These are phyloP conservation scores for Euzetes globulus DNA, from an alignment of 2,888 invertebrate genomes.

Conservation along the genomic window DNA sequence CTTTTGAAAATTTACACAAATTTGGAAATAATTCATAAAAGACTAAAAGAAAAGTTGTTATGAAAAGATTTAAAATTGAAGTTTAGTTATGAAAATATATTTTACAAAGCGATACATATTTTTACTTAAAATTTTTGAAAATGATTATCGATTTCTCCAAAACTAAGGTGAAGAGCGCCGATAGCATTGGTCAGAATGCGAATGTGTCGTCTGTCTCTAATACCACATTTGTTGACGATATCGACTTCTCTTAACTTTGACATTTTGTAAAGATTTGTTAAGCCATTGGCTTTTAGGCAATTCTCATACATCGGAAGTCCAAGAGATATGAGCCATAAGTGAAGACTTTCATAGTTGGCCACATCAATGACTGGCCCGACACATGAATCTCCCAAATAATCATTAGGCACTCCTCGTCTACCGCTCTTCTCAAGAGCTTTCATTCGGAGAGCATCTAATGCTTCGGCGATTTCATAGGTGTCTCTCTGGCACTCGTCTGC, in stretches of 20 bases:
- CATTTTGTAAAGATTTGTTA: constrained; percentile 29
- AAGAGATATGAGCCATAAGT: constrained; percentile 47
- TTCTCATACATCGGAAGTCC: constrained; percentile 48
- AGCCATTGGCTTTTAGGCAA: constrained; percentile 36
- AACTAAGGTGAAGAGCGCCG: constrained; percentile 37
- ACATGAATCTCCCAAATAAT: constrained; percentile 46
- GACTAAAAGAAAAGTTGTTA: too few relatives aligned
- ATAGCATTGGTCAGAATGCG: constrained; percentile 40
- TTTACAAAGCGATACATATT: too few relatives aligned
- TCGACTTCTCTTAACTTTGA: constrained; percentile 38
- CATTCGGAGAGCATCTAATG: constrained; percentile 46
- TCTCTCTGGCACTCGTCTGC: constrained; percentile 47
- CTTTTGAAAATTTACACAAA: too few relatives aligned
- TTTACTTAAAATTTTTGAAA: too few relatives aligned
- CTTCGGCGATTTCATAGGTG: constrained; percentile 45
- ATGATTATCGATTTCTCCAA: background rate
- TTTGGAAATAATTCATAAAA: too few relatives aligned
- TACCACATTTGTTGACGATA: constrained; percentile 37
- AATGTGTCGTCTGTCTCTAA: constrained; percentile 39
- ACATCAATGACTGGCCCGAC: constrained; percentile 44
- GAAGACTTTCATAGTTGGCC: constrained; percentile 45
- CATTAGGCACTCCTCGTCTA: constrained; percentile 45
- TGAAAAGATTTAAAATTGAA: too few relatives aligned
- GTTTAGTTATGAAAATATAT: too few relatives aligned
- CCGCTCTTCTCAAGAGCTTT: constrained; percentile 44